These are phyloP conservation scores for Anguilla pacifica DNA, from an alignment of 2,797 vertebrate species.

Conservation along the genomic window DNA sequence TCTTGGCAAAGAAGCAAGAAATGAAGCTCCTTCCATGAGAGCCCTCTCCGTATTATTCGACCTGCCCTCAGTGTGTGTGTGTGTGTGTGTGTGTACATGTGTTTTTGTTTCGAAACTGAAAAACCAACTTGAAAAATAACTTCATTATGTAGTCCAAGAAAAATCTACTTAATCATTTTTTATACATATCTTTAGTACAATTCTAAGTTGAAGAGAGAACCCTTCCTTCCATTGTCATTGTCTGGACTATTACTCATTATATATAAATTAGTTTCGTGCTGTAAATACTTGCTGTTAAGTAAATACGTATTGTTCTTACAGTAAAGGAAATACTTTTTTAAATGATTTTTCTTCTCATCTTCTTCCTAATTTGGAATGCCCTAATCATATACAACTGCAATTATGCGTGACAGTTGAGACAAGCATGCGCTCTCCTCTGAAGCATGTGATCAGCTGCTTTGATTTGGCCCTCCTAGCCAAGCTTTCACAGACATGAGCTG, in stretches of 20 bases:
- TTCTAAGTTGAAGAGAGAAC: neutral
- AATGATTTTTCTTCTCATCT: no score
- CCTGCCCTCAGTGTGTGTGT: neutral
- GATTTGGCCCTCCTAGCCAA: no score
- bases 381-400: no score
- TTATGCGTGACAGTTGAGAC: no score
- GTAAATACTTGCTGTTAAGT: no score
- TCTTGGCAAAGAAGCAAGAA: neutral
- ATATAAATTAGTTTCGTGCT: neutral
- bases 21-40: neutral
- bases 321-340: neutral
- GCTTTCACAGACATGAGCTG: no score
- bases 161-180: neutral
- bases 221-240: neutral
- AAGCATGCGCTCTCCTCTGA: no score
- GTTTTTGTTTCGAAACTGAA: no score
- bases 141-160: neutral
- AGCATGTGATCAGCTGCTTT: no score
- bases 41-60: neutral
- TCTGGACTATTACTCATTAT: neutral
- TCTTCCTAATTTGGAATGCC: no score
- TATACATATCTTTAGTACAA: no score
- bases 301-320: neutral
- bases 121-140: neutral
- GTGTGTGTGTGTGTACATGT: neutral